Percentiles rank a stretch among this genome's conserved stretches.
phyloP scores from a whole-genome alignment of 2,888 invertebrate genomes.

The Eulithis testata region DNA sequence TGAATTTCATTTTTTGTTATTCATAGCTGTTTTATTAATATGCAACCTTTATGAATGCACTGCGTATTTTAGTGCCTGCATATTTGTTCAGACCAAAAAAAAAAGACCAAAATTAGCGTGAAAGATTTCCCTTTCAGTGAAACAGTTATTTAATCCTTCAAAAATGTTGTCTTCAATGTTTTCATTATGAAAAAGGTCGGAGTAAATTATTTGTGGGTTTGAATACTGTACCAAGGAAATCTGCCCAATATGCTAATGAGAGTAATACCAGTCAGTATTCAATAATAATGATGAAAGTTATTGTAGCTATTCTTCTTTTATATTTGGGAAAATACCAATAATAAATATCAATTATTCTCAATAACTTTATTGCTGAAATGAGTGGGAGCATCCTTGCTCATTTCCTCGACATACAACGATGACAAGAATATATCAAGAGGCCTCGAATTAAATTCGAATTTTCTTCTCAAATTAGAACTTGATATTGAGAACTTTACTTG shows the following conservation, averaged over 20 bases:
- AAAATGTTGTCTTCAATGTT: slow-evolving; percentile 12
- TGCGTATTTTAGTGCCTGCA: too few relatives aligned
- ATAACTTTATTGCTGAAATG: too few relatives aligned
- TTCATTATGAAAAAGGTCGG: slow-evolving; percentile 15
- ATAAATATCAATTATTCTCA: too few relatives aligned
- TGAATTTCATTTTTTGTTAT: too few relatives aligned
- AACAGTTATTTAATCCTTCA: background rate
- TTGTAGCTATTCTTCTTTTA: too few relatives aligned
- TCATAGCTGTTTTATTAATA: too few relatives aligned
- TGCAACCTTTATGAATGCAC: too few relatives aligned
- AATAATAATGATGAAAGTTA: background rate
- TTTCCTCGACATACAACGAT: background rate
- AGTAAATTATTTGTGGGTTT: slow-evolving; percentile 14
- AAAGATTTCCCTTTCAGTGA: background rate
- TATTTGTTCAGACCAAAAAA: too few relatives aligned
- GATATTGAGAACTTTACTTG: slow-evolving; percentile 5
- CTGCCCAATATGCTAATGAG: slow-evolving; percentile 1
- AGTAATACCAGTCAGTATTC: background rate
- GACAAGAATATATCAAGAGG: background rate
- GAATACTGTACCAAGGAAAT: slow-evolving; percentile 8
- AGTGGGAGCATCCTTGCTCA: too few relatives aligned
- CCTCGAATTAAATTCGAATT: slow-evolving; percentile 2
- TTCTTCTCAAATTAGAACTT: slow-evolving; percentile 3
- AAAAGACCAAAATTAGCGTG: too few relatives aligned
- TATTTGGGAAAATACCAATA: too few relatives aligned